Evolutionary conservation across 2,113 vertebrate species (phyloP).

Genomic region (Cryptoleucopteryx plumbea): DNA sequence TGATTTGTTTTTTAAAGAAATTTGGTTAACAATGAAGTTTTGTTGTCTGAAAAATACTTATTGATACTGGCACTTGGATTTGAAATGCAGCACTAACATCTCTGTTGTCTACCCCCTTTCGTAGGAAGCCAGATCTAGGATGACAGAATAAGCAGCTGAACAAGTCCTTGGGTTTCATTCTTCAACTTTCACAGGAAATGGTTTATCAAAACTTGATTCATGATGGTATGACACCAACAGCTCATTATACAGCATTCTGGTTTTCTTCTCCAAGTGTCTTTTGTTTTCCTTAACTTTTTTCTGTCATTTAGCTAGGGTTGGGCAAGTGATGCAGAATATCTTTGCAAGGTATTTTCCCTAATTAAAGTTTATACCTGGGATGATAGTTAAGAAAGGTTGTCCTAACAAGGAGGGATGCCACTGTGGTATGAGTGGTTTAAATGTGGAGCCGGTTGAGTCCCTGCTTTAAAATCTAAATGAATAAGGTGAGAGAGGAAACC

Average conservation of each 20-base stretch:
- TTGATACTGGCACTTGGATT: background rate
- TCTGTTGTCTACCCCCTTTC: background rate
- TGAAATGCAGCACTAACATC: background rate
- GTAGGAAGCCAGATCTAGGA: background rate
- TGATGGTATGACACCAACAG: background rate
- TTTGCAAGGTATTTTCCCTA: background rate
- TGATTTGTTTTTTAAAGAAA: constrained; percentile 49
- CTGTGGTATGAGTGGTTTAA: background rate
- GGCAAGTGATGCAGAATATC: background rate
- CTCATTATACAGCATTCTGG: background rate
- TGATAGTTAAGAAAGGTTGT: background rate
- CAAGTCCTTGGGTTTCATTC: background rate
- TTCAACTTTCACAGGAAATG: background rate
- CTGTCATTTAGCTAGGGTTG: background rate
- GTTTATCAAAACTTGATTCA: background rate
- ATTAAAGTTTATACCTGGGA: background rate
- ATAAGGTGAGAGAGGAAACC: background rate
- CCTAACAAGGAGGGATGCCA: background rate
- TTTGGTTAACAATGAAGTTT: constrained; percentile 40
- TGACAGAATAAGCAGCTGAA: background rate
- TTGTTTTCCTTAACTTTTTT: background rate
- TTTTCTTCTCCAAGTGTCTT: background rate
- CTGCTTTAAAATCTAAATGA: background rate
- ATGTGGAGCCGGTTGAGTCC: background rate
- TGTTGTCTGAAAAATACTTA: constrained; percentile 12